Evolutionary conservation across 1,140 invertebrate species (phyloP), one percentile per base, ranked within the genome.

Genomic region (Platorchestia sp.): DNA sequence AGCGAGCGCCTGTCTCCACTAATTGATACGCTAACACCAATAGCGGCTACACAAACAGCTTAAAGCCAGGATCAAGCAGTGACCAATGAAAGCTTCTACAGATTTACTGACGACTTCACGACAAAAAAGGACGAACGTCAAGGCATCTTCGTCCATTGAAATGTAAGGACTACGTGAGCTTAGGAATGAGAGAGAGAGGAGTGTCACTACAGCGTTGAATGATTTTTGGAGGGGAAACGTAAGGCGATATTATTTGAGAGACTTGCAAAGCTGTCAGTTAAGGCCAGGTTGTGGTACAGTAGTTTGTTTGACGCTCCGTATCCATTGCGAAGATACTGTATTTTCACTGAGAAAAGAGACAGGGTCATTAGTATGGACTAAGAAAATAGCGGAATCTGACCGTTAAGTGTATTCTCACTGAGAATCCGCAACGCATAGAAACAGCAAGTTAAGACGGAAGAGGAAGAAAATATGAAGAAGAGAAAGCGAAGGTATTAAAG

Each of bases 21-120:
- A 89, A 89, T 89, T 89, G 87, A 89, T 89, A 89, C 87, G 87
- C 41, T 44, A 89, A 89, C 87, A 89, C 87, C 87, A 89, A 89
- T 89, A 89, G 87, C 87, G 87, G 87, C 87, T 89, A 42, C 87
- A 43, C 87, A 89, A 89, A 89, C 87, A 89, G 87, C n/a, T 89
- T 89, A 42, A 89, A 44, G 86, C n/a, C 27, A 44, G 42, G 87
- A 89, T 89, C 87, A 44, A 89, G 87, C 87, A 42, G 59, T 10
- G 87, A 42, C 87, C n/a, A 89, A 89, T 89, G 87, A 89, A 89
- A 42, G 87, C 41, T 5, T 5, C 42, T 41, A 86, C 41, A 14
- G 87, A 89, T 89, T 42, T 89, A 89, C 87, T 14, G 43, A 42
- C 41, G 59, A 75, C 59, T 75, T 75, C 14, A 75, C 14, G 27